Percentiles rank a stretch among this genome's conserved stretches.
Evolutionary conservation across 1,140 invertebrate species (phyloP).

Genomic region (Drosophila ohnishii): DNA sequence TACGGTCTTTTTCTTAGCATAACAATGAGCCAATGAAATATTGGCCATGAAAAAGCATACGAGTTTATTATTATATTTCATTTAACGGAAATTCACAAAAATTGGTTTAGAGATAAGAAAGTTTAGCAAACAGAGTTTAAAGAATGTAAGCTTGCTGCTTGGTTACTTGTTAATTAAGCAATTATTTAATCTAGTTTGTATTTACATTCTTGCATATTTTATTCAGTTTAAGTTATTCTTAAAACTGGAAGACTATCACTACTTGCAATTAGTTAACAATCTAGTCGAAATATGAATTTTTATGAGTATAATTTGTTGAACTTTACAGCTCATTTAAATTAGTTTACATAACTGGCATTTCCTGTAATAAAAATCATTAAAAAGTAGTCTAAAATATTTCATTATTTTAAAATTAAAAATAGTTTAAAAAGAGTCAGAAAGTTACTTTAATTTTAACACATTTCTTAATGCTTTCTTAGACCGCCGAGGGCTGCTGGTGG

Average conservation of each 20-base stretch:
- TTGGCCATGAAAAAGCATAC: not conserved
- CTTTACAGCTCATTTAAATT: not conserved
- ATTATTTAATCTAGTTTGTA: no score
- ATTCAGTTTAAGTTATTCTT: not conserved
- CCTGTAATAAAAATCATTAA: not conserved
- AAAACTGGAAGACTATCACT: not conserved
- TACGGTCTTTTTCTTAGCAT: slow-evolving; percentile 21
- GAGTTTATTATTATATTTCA: not conserved
- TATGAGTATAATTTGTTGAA: not conserved
- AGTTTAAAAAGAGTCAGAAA: no score
- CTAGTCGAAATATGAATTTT: not conserved
- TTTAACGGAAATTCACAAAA: not conserved
- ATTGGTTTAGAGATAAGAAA: not conserved
- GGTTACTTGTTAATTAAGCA: not conserved
- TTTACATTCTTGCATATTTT: not conserved
- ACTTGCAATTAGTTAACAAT: not conserved
- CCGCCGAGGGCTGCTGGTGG: slow-evolving; percentile 91
- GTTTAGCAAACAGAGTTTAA: not conserved
- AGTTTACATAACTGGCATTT: not conserved
- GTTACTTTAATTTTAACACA: no score
- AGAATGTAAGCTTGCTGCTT: not conserved
- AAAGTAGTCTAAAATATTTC: not conserved
- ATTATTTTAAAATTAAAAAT: not conserved
- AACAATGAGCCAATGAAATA: slow-evolving; percentile 25
- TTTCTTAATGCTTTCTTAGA: slow-evolving; percentile 83